Percentiles rank a stretch among this genome's conserved stretches.
Evolutionary conservation across 2,797 vertebrate genomes (phyloP).

Genomic region (Cryptoprocta ferox): DNA sequence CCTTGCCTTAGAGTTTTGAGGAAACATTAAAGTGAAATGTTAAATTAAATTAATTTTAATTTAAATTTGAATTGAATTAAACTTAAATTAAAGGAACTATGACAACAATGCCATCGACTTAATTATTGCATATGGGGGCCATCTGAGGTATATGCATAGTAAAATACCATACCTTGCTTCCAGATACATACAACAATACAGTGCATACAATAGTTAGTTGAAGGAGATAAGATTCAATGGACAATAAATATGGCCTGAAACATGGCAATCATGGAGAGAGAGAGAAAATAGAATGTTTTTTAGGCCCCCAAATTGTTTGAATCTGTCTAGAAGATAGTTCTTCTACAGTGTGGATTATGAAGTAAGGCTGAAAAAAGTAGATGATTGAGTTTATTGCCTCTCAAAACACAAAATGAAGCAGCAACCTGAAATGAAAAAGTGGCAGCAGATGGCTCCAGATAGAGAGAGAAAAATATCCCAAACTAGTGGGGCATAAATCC

Average conservation of each 20-base stretch:
- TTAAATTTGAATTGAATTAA: not conserved
- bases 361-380: not conserved
- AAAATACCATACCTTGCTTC: not conserved
- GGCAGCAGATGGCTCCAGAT: slow-evolving; percentile 17
- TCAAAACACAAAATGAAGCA: slow-evolving; percentile 42
- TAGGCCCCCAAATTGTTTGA: not conserved
- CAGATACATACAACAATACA: not conserved
- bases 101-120: not conserved
- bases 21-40: not conserved
- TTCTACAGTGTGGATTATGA: not conserved
- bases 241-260: not conserved
- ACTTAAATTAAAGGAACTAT: not conserved
- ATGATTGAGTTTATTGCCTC: not conserved
- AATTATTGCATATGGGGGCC: not conserved
- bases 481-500: slow-evolving; percentile 47
- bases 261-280: not conserved
- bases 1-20: not conserved
- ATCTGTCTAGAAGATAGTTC: not conserved
- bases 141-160: not conserved
- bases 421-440: slow-evolving; percentile 29
- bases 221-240: not conserved
- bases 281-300: slow-evolving; percentile 10
- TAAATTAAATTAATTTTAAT: too few species aligned
- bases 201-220: not conserved
- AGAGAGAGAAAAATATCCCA: slow-evolving; percentile 49